These are phyloP conservation scores for Orthonevra nobilis DNA, from an alignment of 2,888 invertebrate species.

Conservation along the genomic window DNA sequence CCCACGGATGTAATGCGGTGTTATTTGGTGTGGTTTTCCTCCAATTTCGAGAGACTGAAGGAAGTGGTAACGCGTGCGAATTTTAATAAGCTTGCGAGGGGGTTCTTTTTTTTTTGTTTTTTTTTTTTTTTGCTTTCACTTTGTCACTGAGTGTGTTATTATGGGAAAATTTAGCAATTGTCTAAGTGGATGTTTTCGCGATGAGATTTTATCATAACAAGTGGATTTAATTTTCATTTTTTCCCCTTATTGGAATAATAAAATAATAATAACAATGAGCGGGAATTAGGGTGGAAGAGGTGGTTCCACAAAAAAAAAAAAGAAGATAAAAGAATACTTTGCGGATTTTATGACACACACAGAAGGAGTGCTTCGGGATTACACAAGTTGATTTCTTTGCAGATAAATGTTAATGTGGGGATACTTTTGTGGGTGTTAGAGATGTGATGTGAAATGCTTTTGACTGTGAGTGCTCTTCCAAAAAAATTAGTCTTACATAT, in stretches of 20 bases:
- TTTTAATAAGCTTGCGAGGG: slow-evolving; percentile 62
- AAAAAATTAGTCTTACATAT: no score
- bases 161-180: slow-evolving; percentile 70
- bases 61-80: slow-evolving; percentile 69
- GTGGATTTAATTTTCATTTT: slow-evolving; percentile 68
- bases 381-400: slow-evolving; percentile 10
- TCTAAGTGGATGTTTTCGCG: slow-evolving; percentile 69
- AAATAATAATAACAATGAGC: slow-evolving; percentile 54
- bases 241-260: slow-evolving; percentile 48
- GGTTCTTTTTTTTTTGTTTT: slow-evolving; percentile 49
- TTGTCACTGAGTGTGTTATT: slow-evolving; percentile 42
- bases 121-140: slow-evolving; percentile 1
- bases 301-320: no score
- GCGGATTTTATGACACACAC: slow-evolving; percentile 7
- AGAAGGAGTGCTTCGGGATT: slow-evolving; percentile 1
- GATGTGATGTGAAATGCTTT: background rate
- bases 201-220: slow-evolving; percentile 70
- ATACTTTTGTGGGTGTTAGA: background rate
- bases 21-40: slow-evolving; percentile 53
- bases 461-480: background rate
- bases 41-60: slow-evolving; percentile 33
- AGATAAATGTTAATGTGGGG: background rate
- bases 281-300: slow-evolving; percentile 41
- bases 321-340: slow-evolving; percentile 34
- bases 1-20: slow-evolving; percentile 53